phyloP scores from a whole-genome alignment of 1,140 invertebrate genomes.

The Periplaneta americana region DNA sequence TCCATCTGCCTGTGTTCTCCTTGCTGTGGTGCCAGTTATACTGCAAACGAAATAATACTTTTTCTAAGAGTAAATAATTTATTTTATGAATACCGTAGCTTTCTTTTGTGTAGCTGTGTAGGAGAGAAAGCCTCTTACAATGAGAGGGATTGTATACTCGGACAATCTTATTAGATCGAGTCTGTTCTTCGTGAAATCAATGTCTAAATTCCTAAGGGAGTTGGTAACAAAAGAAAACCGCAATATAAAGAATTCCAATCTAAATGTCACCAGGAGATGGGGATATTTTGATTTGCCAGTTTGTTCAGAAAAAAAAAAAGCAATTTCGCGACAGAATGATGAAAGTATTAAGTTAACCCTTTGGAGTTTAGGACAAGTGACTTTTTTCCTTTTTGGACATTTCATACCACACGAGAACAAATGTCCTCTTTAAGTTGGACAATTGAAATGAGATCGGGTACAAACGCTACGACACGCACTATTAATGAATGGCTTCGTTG shows the following conservation, averaged over 20 bases:
- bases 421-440: neutral
- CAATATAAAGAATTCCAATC: too few species aligned
- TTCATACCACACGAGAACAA: neutral
- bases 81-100: too few species aligned
- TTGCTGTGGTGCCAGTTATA: too few species aligned
- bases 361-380: too few species aligned
- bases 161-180: neutral
- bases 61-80: too few species aligned
- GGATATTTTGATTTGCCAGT: neutral
- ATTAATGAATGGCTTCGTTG: too few species aligned
- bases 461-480: too few species aligned
- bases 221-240: neutral
- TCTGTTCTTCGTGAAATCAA: neutral
- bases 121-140: neutral
- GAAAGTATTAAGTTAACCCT: neutral
- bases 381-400: neutral
- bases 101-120: too few species aligned
- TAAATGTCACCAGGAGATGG: neutral
- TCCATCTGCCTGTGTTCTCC: too few species aligned
- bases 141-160: neutral
- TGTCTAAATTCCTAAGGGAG: neutral
- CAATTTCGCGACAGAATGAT: neutral
- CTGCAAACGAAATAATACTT: too few species aligned
- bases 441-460: neutral
- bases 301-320: neutral